Evolutionary conservation across 2,797 vertebrate genomes (phyloP), one percentile per base, ranked within the genome.

Genomic region (Selene dorsalis): DNA sequence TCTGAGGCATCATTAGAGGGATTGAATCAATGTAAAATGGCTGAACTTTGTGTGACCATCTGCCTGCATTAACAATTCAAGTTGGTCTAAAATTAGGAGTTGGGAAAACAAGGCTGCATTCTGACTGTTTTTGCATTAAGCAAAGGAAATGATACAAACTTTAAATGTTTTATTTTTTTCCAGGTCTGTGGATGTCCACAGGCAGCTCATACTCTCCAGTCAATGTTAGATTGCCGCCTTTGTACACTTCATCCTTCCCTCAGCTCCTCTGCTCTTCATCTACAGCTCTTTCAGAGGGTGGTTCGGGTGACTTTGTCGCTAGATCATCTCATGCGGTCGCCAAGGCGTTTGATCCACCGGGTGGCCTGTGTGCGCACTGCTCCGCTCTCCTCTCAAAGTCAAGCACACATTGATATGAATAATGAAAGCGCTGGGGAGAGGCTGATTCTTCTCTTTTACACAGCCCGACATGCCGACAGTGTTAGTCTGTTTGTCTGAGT

Each of bases 141-240:
- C 80, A 84, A 84, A 82, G 62, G 66, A 84, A 84, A 82, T 60
- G 66, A 84, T 57, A 60, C 38, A 56, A 79, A 88, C 69, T 77
- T 83, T 85, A 82, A 90, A 92, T 88, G 67, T 91, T 91, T 90
- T 75, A 86, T 90, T 87, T 86, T 65, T 61, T 74, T 88, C 67
- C 70, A 71, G 63, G 73, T 78, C 80, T 55, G 68, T 84, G 84
- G 85, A 79, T 83, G 78, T 85, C 87, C 85, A 80, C 87, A 81
- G 50, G 80, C 66, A 5, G 75, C 75, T 63, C 47, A 10, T 41
- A 68, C 60, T 80, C 74, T 79, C 57, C 58, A 66, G 69, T 81
- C 67, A 82, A 59, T 73, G 77, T 80, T 67, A 77, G 64, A 79
- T 71, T 35, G 39, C 57, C 64, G 57, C 55, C 78, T 60, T 75